phyloP scores from a whole-genome alignment of 1,140 invertebrate species.

The Antheraea pernyi region DNA sequence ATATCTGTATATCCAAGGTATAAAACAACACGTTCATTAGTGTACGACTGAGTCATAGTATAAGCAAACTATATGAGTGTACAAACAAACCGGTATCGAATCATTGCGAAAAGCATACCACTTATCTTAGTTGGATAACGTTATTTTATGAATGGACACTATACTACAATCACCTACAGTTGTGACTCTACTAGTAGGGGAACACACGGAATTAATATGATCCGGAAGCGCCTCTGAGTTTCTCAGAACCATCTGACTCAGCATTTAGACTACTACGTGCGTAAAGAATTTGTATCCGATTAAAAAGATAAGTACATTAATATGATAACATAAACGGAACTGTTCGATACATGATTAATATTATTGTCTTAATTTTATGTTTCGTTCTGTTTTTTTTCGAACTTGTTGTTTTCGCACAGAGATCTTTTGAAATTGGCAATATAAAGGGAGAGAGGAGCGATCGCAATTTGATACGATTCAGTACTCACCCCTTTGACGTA shows the following conservation, averaged over 20 bases:
- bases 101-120: constrained; percentile 28
- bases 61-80: constrained; percentile 44
- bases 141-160: constrained; percentile 61
- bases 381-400: no score
- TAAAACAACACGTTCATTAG: constrained; percentile 21
- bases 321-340: not conserved
- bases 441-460: no score
- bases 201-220: constrained; percentile 40
- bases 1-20: not conserved
- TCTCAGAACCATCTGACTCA: constrained; percentile 60
- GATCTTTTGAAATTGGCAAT: no score
- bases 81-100: constrained; percentile 28
- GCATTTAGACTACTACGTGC: not conserved
- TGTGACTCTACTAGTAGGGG: constrained; percentile 39
- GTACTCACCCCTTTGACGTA: no score
- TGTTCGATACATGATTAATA: not conserved
- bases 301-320: not conserved
- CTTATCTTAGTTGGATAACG: constrained; percentile 45
- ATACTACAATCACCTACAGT: constrained; percentile 38
- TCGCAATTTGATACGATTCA: no score
- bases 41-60: constrained; percentile 33
- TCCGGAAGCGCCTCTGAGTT: constrained; percentile 44
- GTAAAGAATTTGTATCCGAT: not conserved
- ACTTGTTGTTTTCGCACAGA: no score
- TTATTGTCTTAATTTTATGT: not conserved